Conservation (phyloP, 2,888 invertebrate species). For the Acholoe squamosa region DNA sequence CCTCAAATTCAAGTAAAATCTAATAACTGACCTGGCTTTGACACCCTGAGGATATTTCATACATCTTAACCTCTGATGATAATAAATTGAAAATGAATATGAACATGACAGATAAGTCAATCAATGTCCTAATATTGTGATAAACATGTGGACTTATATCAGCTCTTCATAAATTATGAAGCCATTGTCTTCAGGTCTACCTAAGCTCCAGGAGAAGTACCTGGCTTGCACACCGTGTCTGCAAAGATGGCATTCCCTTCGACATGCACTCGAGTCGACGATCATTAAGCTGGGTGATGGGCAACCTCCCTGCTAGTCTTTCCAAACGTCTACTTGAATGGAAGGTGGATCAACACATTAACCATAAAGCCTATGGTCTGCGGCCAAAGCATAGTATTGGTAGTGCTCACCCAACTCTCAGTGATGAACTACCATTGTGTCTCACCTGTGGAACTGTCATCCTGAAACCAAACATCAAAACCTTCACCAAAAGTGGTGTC, state of each 20-base stretch:
- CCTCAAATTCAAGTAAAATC: too few species aligned
- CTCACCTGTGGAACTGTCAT: conserved; percentile 81
- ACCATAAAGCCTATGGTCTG: conserved; percentile 82
- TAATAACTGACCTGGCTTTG: too few species aligned
- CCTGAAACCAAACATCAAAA: conserved; percentile 78
- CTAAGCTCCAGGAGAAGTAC: conserved; percentile 83
- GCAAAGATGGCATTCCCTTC: conserved; percentile 73
- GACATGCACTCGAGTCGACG: conserved; percentile 73
- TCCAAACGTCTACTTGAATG: conserved; percentile 52
- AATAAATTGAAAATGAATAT: too few species aligned
- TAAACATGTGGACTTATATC: too few species aligned
- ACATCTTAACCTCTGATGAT: too few species aligned
- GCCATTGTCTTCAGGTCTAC: conserved; percentile 77
- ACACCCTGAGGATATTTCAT: too few species aligned
- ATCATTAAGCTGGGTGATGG: conserved; percentile 49
- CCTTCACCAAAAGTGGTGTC: conserved; percentile 76
- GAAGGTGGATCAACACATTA: conserved; percentile 76
- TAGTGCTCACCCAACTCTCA: conserved; percentile 80
- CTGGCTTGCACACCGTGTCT: conserved; percentile 82
- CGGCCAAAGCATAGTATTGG: conserved; percentile 78
- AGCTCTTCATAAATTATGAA: too few species aligned
- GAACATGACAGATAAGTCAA: too few species aligned
- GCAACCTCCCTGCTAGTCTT: neutral
- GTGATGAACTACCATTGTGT: conserved; percentile 83
- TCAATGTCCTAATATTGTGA: too few species aligned